A percentile compares a stretch with the other conserved stretches of the same genome.
These are phyloP conservation scores for Echinops telfairi DNA, from an alignment of 2,113 vertebrate species.

Conservation along the genomic window DNA sequence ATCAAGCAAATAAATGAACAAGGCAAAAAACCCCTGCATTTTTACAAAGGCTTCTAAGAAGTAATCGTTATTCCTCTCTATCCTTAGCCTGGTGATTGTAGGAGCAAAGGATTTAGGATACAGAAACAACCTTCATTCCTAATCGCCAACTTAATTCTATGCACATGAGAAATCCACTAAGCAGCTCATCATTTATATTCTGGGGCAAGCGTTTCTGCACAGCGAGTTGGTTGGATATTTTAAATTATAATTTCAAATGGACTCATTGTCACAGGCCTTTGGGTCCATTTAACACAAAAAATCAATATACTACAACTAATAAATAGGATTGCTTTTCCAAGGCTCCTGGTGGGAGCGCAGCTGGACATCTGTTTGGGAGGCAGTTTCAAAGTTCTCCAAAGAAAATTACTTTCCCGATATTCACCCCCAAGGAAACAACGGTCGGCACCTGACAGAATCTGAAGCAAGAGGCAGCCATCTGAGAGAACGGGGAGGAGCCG, in stretches of 20 bases:
- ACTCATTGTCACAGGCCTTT: constrained; percentile 67
- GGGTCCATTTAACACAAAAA: constrained; percentile 72
- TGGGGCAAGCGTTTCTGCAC: neutral
- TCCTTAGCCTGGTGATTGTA: neutral
- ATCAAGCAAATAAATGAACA: constrained; percentile 41
- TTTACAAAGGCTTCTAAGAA: constrained; percentile 3
- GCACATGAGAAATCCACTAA: constrained; percentile 56
- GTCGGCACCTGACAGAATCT: neutral
- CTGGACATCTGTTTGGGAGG: constrained; percentile 25
- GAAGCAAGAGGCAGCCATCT: neutral
- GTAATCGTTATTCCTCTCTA: neutral
- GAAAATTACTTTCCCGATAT: constrained; percentile 58
- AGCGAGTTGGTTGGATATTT: constrained; percentile 61
- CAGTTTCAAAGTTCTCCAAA: constrained; percentile 49
- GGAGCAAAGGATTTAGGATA: constrained; percentile 32
- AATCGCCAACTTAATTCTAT: constrained; percentile 46
- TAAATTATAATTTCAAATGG: constrained; percentile 76
- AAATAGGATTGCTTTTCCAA: constrained; percentile 70
- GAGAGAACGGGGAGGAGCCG: neutral
- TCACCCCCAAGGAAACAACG: neutral
- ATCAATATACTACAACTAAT: constrained; percentile 75
- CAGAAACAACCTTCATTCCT: constrained; percentile 36
- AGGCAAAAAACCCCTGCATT: neutral
- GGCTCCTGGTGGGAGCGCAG: constrained; percentile 20
- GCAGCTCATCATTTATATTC: constrained; percentile 54